Percentiles rank a stretch among this genome's conserved stretches.
phyloP scores from a whole-genome alignment of 1,140 invertebrate species.

The Sinella curviseta region DNA sequence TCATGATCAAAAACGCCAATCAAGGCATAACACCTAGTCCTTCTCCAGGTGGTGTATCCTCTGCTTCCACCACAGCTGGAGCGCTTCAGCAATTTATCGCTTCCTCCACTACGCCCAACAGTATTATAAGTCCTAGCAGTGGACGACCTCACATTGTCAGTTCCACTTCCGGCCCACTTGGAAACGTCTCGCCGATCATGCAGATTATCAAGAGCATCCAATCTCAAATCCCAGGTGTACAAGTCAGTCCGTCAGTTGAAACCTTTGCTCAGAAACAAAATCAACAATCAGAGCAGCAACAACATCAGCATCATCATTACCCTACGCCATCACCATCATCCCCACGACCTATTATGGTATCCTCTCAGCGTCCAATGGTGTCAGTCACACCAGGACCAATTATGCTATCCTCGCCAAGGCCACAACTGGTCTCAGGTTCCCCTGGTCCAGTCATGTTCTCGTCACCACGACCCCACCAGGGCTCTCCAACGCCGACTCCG shows the following conservation, averaged over 20 bases:
- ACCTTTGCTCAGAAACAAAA: neutral
- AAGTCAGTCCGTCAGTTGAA: neutral
- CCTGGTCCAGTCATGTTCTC: neutral
- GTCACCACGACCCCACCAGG: neutral
- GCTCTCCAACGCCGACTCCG: neutral
- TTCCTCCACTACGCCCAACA: neutral
- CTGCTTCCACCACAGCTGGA: neutral
- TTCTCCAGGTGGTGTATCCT: neutral
- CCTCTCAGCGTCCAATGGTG: neutral
- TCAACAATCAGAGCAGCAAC: neutral
- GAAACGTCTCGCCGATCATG: neutral
- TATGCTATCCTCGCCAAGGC: neutral
- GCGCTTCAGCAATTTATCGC: neutral
- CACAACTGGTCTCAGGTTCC: neutral
- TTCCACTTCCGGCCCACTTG: neutral
- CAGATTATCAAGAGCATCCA: neutral
- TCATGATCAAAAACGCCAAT: conserved; percentile 15
- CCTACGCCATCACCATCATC: neutral
- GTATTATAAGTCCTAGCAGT: neutral
- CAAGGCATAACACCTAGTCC: neutral
- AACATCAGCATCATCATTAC: neutral
- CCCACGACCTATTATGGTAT: neutral
- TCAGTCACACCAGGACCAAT: neutral
- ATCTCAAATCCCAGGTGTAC: neutral
- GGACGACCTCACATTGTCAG: conserved; percentile 1